These are phyloP conservation scores for Babylonia areolata DNA, from an alignment of 1,140 invertebrate genomes.

Conservation along the genomic window DNA sequence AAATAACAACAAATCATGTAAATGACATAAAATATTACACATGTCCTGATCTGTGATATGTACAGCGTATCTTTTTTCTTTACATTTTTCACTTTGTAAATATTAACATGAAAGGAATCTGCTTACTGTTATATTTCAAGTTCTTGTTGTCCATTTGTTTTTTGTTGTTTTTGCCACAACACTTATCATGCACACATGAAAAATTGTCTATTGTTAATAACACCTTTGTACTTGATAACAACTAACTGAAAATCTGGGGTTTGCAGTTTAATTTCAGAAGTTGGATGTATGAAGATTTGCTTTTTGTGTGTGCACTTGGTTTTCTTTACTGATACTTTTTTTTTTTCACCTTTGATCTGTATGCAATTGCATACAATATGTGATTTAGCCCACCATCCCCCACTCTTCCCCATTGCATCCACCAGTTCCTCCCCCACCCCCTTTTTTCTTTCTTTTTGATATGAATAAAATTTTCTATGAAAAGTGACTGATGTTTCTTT, in stretches of 20 bases:
- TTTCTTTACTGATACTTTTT: neutral
- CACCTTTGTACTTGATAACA: no score
- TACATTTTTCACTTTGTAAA: neutral
- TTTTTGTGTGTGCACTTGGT: neutral
- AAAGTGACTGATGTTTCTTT: neutral
- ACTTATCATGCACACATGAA: neutral
- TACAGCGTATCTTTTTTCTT: neutral
- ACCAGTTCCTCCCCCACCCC: neutral
- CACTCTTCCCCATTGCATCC: neutral
- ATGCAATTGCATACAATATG: neutral
- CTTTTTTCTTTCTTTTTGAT: neutral
- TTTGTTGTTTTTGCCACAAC: no score
- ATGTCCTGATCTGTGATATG: conserved; percentile 2
- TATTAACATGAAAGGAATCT: neutral
- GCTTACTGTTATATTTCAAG: neutral
- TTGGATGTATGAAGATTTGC: neutral
- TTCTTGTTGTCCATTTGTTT: neutral
- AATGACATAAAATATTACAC: neutral
- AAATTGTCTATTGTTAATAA: neutral
- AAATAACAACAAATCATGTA: neutral
- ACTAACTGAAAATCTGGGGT: no score
- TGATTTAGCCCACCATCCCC: neutral
- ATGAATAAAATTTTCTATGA: neutral
- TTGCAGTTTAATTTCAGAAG: no score
- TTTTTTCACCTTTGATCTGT: no score